Evolutionary conservation across 2,888 invertebrate genomes (phyloP), one percentile per base, ranked within the genome.

Genomic region (Eilema griseolum): DNA sequence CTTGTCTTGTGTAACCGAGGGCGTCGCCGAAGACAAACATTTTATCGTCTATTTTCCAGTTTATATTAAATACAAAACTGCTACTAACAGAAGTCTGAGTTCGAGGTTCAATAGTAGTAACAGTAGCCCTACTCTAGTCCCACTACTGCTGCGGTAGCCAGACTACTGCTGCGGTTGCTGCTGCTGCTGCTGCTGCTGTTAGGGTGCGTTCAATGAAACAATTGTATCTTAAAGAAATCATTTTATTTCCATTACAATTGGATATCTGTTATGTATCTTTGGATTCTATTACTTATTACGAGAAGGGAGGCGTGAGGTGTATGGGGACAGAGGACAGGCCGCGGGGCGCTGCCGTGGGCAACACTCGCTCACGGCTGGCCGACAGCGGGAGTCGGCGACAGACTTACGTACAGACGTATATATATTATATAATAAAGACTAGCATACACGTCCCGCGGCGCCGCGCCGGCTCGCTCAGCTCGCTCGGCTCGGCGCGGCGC

Each of bases 361-460:
- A n/a, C n/a, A n/a, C n/a, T n/a, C n/a, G n/a, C n/a, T n/a, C n/a
- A 16, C 31, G 61, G 37, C 31, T 14, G 33, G 16, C n/a, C 8
- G 52, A 33, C 31, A 3, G 14, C 28, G 4, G 20, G 2, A 2
- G n/a, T n/a, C n/a, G n/a, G n/a, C 56, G 56, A 23, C 60, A 10
- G 20, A 10, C 28, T 26, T 31, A 88, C 90, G 90, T 92, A 92
- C 90, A 88, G 90, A 90, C 89, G 85, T 89, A 88, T 80, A 82
- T 85, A 86, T 88, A 91, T 87, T 83, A 89, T 89, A 90, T 91
- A 89, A 90, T 92, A 93, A 91, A 95, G 95, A 95, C 95, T 95
- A 95, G 95, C 94, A 95, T 94, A 95, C 89, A 93, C 92, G 91
- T 91, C 86, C 87, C 83, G 33, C 1, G 52, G 7, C 52, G 23